Evolutionary conservation across 2,888 invertebrate genomes (phyloP), one percentile per base, ranked within the genome.

Genomic region (Caenorhabditis plicata): DNA sequence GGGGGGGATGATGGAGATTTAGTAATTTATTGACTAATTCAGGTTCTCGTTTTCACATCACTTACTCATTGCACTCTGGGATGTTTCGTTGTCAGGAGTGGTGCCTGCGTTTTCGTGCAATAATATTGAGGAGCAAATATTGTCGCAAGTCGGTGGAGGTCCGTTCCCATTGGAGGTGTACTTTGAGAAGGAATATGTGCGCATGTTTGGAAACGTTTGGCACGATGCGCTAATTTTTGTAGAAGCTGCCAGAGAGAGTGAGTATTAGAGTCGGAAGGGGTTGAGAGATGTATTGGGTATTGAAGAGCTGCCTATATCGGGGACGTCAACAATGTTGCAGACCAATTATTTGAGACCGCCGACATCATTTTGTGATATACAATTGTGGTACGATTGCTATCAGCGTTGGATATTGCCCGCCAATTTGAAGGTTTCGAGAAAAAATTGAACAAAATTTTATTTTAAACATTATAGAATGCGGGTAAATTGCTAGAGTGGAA

Each of bases 51-150:
- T 90, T 84, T 89, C 91, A 17, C 91, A 92, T 83, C 90, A 90
- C 0, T 92, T 92, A 83, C 86, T 96, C 68, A 91, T 91, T 0
- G 88, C 91, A 0, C 82, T 95, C 23, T 93, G 93, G 92, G 94
- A 95, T 83, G 87, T 89, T 26, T 87, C 88, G 13, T 89, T 91
- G 76, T 86, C 91, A 71, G 90, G 92, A 11, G 85, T 93, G 45
- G 92, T 92, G 80, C 91, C 92, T 74, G 92, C 92, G 31, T 94
- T 94, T 84, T 36, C 65, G 9, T 65, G 67, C 41, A 62, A 62
- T 20, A 51, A 52, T 25, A 31, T 64, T 2, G 45, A 54, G 13
- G 69, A 70, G 27, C 64, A 64, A 32, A 29, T 65, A 13, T 36
- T 52, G 2, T 32, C 43, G 13, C 26, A 36, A 25, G 52, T 58